A percentile compares a stretch with the other conserved stretches of the same genome.
Evolutionary conservation across 2,113 vertebrate species (phyloP).

Genomic region (Casuarius casuarius): DNA sequence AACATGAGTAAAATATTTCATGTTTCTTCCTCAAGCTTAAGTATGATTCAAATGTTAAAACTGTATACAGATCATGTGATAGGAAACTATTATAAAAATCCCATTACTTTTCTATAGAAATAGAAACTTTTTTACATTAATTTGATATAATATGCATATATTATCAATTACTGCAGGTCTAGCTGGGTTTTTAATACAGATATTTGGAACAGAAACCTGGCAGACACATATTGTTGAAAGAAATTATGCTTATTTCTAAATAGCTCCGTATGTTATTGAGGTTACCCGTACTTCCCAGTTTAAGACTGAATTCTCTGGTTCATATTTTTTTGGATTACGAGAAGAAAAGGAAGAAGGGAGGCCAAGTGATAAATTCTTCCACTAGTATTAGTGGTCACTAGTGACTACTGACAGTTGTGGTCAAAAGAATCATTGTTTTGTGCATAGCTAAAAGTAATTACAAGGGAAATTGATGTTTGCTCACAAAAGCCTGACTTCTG

Average conservation of each 20-base stretch:
- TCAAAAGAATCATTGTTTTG: not conserved
- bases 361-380: not conserved
- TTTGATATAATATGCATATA: not conserved
- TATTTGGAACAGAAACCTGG: not conserved
- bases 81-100: not conserved
- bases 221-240: not conserved
- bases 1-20: not conserved
- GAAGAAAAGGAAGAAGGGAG: not conserved
- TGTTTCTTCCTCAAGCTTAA: not conserved
- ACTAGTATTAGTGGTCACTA: not conserved
- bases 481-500: not conserved
- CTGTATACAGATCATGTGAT: not conserved
- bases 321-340: not conserved
- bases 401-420: not conserved
- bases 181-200: not conserved
- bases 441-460: not conserved
- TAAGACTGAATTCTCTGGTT: not conserved
- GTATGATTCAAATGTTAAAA: not conserved
- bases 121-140: not conserved
- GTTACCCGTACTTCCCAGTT: not conserved
- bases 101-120: not conserved
- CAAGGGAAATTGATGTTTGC: not conserved
- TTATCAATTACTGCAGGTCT: not conserved
- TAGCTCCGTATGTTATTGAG: not conserved
- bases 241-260: too few species aligned